Evolutionary conservation across 2,797 vertebrate species (phyloP), one percentile per base, ranked within the genome.

Genomic region (Mormyrops attenuatus): DNA sequence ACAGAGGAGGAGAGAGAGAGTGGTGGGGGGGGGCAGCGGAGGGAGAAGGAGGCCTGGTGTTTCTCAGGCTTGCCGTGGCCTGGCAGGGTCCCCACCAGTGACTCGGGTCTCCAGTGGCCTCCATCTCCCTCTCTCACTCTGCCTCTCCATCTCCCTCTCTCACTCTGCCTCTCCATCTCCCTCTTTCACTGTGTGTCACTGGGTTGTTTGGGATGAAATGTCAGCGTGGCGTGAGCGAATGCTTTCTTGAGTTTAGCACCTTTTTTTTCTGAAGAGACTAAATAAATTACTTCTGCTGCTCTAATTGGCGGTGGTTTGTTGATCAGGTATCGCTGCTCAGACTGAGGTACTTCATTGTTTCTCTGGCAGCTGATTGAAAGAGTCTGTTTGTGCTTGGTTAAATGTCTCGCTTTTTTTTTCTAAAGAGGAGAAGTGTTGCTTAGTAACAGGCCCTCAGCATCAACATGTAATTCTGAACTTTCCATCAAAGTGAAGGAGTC

Each of bases 201-300:
- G 94, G 94, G 94, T 92, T 92, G 91, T 93, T 93, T 88, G 93
- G 94, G 95, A 95, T 96, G 95, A 95, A 95, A 95, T 96, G 96
- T 96, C 95, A 96, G 93, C 93, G 93, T 92, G 92, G 92, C 92
- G 94, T 95, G 95, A 94, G 93, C 93, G 94, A 95, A 94, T 94
- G 94, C 93, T 95, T 95, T 95, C 94, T 91, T 92, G 94, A 95
- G 94, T 95, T 95, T 95, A 94, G 94, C 95, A 94, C 95, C 95
- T n/a, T 95, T 95, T 92, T 94, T 93, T 91, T 94, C 49, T 77
- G 93, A 94, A 93, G 91, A 91, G 92, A 93, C 93, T 94, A 95
- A 96, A 95, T 95, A 95, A 95, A 95, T 94, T 93, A 95, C 94
- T 95, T 93, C 94, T 95, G 94, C 95, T 95, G 94, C 94, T 95